Evolutionary conservation across 2,797 vertebrate genomes (phyloP).

Genomic region (Centropyge bicolor): DNA sequence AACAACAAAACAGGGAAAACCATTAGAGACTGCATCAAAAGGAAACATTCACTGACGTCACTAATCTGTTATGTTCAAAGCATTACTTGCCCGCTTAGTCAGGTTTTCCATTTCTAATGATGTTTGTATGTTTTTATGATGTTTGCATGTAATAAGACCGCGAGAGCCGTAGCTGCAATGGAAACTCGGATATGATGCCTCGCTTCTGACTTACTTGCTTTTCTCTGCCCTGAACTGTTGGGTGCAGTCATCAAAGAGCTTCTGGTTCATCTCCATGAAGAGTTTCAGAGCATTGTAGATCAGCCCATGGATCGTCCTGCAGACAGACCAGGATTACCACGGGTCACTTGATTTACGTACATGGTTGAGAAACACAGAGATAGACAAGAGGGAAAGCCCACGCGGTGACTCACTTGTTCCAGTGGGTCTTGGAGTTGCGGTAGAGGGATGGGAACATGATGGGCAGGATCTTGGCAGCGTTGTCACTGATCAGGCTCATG

Average conservation of each 20-base stretch:
- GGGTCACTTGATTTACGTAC: not conserved
- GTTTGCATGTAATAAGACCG: slow-evolving; percentile 2
- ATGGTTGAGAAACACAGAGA: not conserved
- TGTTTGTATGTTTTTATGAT: not conserved
- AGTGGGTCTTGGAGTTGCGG: slow-evolving; percentile 98
- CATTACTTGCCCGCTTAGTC: not conserved
- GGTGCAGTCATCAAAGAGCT: slow-evolving; percentile 99
- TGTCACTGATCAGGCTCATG: slow-evolving; percentile 98
- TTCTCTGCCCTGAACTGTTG: slow-evolving; percentile 99
- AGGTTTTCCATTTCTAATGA: slow-evolving; percentile 15
- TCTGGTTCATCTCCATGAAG: slow-evolving; percentile 99
- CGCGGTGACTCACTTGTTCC: slow-evolving; percentile 94
- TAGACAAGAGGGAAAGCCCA: not conserved
- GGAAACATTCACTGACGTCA: not conserved
- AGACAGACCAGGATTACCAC: slow-evolving; percentile 26
- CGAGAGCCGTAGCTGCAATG: not conserved
- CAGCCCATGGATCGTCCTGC: slow-evolving; percentile 97
- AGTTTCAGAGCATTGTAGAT: slow-evolving; percentile 99
- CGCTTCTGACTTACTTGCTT: slow-evolving; percentile 90
- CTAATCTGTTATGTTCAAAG: not conserved
- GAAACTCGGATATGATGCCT: not conserved
- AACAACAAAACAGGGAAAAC: slow-evolving; percentile 21
- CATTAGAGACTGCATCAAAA: slow-evolving; percentile 13
- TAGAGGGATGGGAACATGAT: slow-evolving; percentile 99
- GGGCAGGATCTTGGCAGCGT: slow-evolving; percentile 96